Evolutionary conservation across 2,797 vertebrate genomes (phyloP), one percentile per base, ranked within the genome.

Genomic region (Alosa sapidissima): DNA sequence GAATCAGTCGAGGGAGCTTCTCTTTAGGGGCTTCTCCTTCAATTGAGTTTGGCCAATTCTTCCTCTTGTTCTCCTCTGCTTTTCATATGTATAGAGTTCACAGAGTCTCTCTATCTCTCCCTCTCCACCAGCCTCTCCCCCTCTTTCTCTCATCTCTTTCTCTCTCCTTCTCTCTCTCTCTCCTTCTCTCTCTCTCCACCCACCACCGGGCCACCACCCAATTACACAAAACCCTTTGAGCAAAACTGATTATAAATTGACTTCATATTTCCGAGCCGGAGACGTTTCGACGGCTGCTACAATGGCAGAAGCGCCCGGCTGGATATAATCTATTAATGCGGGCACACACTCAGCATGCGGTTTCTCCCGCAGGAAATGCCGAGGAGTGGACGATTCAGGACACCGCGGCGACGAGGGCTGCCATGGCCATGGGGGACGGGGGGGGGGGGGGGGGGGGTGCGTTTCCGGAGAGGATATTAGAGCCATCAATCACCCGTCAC

Each of bases 211-310:
- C 62, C n/a, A n/a, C 33, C 36, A 13, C 68, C 82, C 83, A 82
- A 55, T 91, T 89, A 81, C 84, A 2, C 33, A 41, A 88, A 90
- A 65, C 65, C 85, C 86, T 88, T 88, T 83, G 88, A 91, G 89
- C 89, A 87, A 41, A 60, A 86, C 89, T 91, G 89, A 91, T 93
- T 93, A 90, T 85, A 88, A 91, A 93, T 86, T 85, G 89, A 90
- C 88, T 89, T 84, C 83, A 86, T 85, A 90, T 89, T 87, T 82
- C 84, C 75, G 0, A 4, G 82, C 47, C 75, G 81, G 36, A 81
- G 5, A 14, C 24, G 11, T 28, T 68, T 13, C 1, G 51, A 28
- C 60, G 11, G 65, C 21, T 3, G 68, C 36, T 75, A 41, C 8
- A 41, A 41, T 16, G 33, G 13, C 5, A 14, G 33, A 41, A 75